Conservation (phyloP, 2,888 invertebrate genomes). For the Erynnis tages region DNA sequence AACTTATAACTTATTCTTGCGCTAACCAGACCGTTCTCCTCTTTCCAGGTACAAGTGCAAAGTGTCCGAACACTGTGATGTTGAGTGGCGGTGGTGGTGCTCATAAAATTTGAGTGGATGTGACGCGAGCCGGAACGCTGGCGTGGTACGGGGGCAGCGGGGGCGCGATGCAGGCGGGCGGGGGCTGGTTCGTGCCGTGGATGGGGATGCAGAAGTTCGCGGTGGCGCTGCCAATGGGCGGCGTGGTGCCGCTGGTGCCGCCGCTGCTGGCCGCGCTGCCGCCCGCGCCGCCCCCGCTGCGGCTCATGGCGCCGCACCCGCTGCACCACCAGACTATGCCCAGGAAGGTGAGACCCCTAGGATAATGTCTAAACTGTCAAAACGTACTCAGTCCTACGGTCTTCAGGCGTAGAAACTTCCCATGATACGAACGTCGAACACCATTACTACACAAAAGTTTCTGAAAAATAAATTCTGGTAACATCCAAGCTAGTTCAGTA, state of each 20-base stretch:
- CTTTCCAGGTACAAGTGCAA: slow-evolving; percentile 67
- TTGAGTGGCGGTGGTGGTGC: slow-evolving; percentile 45
- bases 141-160: slow-evolving; percentile 77
- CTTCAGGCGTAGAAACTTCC: no score
- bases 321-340: slow-evolving; percentile 62
- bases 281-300: slow-evolving; percentile 60
- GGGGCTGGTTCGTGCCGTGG: slow-evolving; percentile 74
- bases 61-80: slow-evolving; percentile 42
- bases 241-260: slow-evolving; percentile 68
- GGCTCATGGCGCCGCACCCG: slow-evolving; percentile 69
- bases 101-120: slow-evolving; percentile 52
- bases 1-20: neutral
- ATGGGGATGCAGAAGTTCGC: slow-evolving; percentile 77
- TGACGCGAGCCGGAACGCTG: slow-evolving; percentile 68
- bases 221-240: slow-evolving; percentile 75
- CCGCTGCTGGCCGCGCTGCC: slow-evolving; percentile 70
- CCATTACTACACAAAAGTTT: no score
- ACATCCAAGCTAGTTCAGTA: no score
- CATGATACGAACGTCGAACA: no score
- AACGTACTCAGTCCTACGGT: no score
- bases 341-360: slow-evolving; percentile 58
- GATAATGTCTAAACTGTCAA: no score
- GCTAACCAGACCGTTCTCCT: slow-evolving; percentile 39
- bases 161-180: slow-evolving; percentile 75
- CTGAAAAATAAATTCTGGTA: no score